These are phyloP conservation scores for Heterochromis multidens DNA, from an alignment of 2,113 vertebrate genomes.

Conservation along the genomic window DNA sequence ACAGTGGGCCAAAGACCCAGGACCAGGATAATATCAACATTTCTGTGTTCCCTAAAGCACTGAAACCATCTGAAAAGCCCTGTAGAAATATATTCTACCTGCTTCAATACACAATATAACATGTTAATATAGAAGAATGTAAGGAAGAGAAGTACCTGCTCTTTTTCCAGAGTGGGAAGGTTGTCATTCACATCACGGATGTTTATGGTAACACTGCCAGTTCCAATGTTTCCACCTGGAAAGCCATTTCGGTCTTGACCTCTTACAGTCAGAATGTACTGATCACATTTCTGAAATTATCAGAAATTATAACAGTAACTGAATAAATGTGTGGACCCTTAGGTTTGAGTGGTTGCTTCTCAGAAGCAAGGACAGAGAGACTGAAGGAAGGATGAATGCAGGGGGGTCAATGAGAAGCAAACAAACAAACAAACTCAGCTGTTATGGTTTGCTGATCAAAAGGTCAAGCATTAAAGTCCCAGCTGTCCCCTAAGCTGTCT, in stretches of 20 bases:
- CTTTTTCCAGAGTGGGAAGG: constrained; percentile 79
- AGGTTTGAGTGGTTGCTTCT: too few species aligned
- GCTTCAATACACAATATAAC: neutral
- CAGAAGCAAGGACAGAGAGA: too few species aligned
- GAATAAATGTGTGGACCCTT: neutral
- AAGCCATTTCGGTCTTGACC: constrained; percentile 83
- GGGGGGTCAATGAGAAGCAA: too few species aligned
- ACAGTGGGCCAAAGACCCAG: too few species aligned
- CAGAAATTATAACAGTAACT: neutral
- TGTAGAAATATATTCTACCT: neutral
- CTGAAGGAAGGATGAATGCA: too few species aligned
- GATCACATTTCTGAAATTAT: constrained; percentile 67
- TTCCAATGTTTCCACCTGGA: constrained; percentile 70
- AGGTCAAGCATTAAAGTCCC: neutral
- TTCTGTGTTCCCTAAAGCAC: neutral
- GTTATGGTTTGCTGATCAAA: neutral
- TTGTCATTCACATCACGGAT: constrained; percentile 90
- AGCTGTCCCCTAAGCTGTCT: neutral
- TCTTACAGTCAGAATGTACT: constrained; percentile 80
- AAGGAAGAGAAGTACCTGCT: constrained; percentile 70
- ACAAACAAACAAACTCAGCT: neutral
- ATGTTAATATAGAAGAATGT: neutral
- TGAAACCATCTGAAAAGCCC: neutral
- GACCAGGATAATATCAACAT: too few species aligned
- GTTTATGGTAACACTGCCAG: constrained; percentile 76